These are phyloP conservation scores for Mustela nigripes DNA, from an alignment of 2,113 vertebrate species.

Conservation along the genomic window DNA sequence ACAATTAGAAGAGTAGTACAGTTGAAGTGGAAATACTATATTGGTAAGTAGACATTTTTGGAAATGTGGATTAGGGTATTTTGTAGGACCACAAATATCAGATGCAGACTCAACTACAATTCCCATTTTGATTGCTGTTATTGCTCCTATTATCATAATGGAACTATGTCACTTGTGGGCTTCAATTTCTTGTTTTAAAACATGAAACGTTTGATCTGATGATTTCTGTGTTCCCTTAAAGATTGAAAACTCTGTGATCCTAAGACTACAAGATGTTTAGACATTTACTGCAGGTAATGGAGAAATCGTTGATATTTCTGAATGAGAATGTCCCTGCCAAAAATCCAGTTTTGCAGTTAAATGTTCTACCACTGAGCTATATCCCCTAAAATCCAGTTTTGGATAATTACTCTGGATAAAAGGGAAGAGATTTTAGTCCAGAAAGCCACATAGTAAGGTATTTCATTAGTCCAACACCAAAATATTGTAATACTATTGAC, in stretches of 20 bases:
- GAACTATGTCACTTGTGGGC: not conserved
- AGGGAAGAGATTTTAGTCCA: not conserved
- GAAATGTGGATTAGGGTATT: not conserved
- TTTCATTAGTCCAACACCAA: not conserved
- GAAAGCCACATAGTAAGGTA: not conserved
- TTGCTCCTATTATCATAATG: not conserved
- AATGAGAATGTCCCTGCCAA: not conserved
- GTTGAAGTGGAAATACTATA: not conserved
- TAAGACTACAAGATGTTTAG: not conserved
- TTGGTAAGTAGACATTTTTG: not conserved
- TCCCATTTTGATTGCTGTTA: not conserved
- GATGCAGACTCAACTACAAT: not conserved
- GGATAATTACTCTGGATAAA: not conserved
- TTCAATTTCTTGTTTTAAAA: not conserved
- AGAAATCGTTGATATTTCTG: not conserved
- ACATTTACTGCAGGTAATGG: not conserved
- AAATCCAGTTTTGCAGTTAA: not conserved
- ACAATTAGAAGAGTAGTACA: not conserved
- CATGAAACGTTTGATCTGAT: not conserved
- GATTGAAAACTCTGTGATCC: not conserved
- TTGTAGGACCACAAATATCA: not conserved
- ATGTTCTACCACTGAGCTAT: no score
- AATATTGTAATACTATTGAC: not conserved
- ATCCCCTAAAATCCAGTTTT: not conserved
- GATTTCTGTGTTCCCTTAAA: not conserved